A percentile compares a stretch with the other conserved stretches of the same genome.
Evolutionary conservation across 2,888 invertebrate genomes (phyloP).

Genomic region (Bhutanitis thaidina): DNA sequence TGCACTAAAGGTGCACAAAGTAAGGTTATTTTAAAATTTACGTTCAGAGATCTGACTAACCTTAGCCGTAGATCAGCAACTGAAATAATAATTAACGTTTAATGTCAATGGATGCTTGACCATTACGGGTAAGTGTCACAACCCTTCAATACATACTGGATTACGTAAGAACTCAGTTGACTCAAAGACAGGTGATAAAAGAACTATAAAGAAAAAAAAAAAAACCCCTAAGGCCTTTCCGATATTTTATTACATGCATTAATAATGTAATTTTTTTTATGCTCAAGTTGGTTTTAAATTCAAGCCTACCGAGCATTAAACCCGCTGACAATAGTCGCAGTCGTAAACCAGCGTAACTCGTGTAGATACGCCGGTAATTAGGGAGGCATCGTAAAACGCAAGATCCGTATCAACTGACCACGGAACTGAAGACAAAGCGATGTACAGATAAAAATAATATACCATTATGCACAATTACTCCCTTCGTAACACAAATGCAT

Average conservation of each 20-base stretch:
- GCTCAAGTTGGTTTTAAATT: slow-evolving; percentile 3
- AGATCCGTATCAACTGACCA: slow-evolving; percentile 34
- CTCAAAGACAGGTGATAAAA: slow-evolving; percentile 13
- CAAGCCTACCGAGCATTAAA: slow-evolving; percentile 15
- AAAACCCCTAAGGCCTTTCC: slow-evolving; percentile 7
- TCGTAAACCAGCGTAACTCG: slow-evolving; percentile 13
- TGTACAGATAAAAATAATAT: slow-evolving; percentile 42
- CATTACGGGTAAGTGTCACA: too few species aligned
- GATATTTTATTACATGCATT: slow-evolving; percentile 10
- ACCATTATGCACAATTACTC: slow-evolving; percentile 43
- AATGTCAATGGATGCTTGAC: too few species aligned
- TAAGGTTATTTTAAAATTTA: too few species aligned
- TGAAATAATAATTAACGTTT: too few species aligned
- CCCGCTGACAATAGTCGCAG: slow-evolving; percentile 21
- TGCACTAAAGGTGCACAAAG: too few species aligned
- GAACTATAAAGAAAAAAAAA: too few species aligned
- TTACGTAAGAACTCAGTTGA: slow-evolving; percentile 5
- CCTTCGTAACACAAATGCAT: slow-evolving; percentile 24
- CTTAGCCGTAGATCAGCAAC: too few species aligned
- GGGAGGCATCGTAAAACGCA: slow-evolving; percentile 29
- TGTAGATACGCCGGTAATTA: slow-evolving; percentile 29
- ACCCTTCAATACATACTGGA: slow-evolving; percentile 1
- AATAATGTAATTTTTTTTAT: slow-evolving; percentile 14
- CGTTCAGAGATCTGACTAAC: too few species aligned
- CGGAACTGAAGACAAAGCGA: slow-evolving; percentile 30